These are phyloP conservation scores for Lathamus discolor DNA, from an alignment of 2,113 vertebrate genomes.

Conservation along the genomic window DNA sequence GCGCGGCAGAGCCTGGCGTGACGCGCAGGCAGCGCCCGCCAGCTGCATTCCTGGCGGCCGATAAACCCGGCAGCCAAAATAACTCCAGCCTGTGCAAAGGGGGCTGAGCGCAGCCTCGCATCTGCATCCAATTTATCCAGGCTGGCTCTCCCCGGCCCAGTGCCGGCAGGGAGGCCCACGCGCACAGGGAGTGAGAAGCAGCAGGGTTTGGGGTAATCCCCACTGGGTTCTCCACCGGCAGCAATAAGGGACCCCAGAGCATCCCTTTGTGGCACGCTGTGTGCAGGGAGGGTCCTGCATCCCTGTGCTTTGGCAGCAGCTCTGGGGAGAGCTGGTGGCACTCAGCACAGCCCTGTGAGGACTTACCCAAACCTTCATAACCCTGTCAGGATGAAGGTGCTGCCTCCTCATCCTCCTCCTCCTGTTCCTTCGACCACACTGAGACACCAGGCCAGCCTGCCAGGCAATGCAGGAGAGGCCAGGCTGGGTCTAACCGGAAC, in stretches of 20 bases:
- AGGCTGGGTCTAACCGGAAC: fast-evolving
- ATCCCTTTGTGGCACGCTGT: fast-evolving
- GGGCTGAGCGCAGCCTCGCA: neutral
- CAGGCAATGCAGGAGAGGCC: neutral
- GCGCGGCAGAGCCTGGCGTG: neutral
- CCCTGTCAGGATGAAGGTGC: fast-evolving
- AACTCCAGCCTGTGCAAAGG: neutral
- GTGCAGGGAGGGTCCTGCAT: neutral
- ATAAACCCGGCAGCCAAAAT: conserved; percentile 53
- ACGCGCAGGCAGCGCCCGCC: neutral
- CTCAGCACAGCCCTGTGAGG: neutral
- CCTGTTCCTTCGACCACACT: fast-evolving
- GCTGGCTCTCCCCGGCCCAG: neutral
- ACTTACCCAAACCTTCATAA: neutral
- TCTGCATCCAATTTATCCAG: neutral
- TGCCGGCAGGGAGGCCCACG: neutral
- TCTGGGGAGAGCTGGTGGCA: neutral
- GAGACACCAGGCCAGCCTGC: fast-evolving
- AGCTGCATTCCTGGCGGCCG: conserved; percentile 50
- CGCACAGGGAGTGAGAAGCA: fast-evolving
- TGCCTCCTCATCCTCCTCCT: neutral
- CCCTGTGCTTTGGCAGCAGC: neutral
- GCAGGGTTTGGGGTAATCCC: neutral
- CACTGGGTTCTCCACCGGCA: fast-evolving
- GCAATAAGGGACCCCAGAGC: neutral